Conservation (phyloP, 2,797 vertebrate genomes). For the Schizothorax lantsangensis region DNA sequence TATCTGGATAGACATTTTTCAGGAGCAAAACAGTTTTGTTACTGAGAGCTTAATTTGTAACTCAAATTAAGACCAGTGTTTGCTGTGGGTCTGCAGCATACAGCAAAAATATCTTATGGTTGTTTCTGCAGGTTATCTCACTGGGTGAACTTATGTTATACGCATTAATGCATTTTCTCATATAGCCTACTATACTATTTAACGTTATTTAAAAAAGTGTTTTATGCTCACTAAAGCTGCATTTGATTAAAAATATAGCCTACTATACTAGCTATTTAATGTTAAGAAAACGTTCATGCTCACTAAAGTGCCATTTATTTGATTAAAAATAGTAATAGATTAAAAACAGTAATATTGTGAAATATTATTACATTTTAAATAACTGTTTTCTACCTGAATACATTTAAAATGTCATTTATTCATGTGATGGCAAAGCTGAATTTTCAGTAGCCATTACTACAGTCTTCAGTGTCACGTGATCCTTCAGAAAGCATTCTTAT, state of each 20-base stretch:
- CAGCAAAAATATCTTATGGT: neutral
- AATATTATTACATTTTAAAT: neutral
- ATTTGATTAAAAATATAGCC: neutral
- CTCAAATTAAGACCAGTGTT: neutral
- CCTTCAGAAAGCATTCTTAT: too few relatives aligned
- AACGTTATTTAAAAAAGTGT: neutral
- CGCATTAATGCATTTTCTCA: neutral
- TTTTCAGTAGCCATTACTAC: too few relatives aligned
- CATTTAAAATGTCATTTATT: too few relatives aligned
- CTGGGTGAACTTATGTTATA: neutral
- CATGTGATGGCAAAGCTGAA: too few relatives aligned
- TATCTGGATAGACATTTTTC: neutral
- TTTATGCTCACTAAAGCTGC: neutral
- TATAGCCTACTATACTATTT: neutral
- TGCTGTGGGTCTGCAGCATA: neutral
- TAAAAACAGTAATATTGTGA: neutral
- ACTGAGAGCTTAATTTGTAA: neutral
- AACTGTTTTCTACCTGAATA: too few relatives aligned
- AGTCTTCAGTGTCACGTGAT: too few relatives aligned
- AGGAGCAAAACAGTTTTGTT: neutral
- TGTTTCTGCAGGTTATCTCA: neutral
- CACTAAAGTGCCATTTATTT: too few relatives aligned
- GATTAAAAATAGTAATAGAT: neutral
- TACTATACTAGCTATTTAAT: neutral
- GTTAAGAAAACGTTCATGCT: neutral